Conservation (phyloP, 2,113 vertebrate species). For the Indicator indicator region DNA sequence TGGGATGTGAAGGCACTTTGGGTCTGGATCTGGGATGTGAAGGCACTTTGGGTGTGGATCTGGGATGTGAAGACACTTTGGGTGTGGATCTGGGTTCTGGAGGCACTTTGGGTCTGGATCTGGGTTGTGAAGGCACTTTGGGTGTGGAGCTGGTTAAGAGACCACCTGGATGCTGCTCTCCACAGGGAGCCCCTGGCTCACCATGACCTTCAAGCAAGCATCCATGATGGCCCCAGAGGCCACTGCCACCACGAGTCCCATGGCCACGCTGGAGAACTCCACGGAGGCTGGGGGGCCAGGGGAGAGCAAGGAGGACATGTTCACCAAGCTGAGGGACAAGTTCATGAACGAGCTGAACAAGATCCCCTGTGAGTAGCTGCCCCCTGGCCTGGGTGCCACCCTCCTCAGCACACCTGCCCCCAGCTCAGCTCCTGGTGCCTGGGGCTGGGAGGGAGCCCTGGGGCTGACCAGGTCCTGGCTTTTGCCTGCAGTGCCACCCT, state of each 20-base stretch:
- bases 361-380: slow-evolving; percentile 88
- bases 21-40: too few species aligned
- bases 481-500: slow-evolving; percentile 85
- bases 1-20: too few species aligned
- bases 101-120: background rate
- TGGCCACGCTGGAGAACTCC: slow-evolving; percentile 82
- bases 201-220: slow-evolving; percentile 85
- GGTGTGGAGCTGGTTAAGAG: too few species aligned
- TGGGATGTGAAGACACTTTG: background rate
- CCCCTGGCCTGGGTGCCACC: background rate
- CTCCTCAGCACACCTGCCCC: background rate
- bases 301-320: slow-evolving; percentile 83
- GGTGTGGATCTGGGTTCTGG: too few species aligned
- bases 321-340: slow-evolving; percentile 89
- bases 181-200: slow-evolving; percentile 35
- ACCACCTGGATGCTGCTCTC: fast-evolving
- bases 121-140: background rate
- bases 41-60: too few species aligned
- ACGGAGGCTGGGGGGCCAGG: slow-evolving; percentile 77
- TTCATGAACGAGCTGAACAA: slow-evolving; percentile 94
- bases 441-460: background rate
- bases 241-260: slow-evolving; percentile 71
- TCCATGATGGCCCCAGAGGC: slow-evolving; percentile 86
- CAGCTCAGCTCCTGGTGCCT: background rate
- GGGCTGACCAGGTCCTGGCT: background rate